Base-by-base conservation (phyloP, 2,113 vertebrate genomes). In the Alaudala cheleensis region DNA sequence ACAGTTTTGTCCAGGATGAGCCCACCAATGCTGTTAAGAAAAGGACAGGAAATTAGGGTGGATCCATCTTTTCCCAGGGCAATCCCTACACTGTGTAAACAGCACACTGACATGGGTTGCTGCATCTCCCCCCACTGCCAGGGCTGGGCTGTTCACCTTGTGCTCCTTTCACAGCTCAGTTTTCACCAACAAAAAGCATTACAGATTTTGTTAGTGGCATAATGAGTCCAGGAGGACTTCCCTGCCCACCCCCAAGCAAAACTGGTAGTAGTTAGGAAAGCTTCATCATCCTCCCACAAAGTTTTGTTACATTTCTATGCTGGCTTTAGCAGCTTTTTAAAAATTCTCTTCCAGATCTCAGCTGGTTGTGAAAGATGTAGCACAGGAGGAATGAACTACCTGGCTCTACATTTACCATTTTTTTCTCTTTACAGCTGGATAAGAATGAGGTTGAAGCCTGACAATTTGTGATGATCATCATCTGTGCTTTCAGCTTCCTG, bases 1-100 rank as follows among this genome's bases (percentile, higher is more conserved):
- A 99, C 94, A 8, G 98, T 99, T 96, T 98, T 98, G 97, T 99
- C 98, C 97, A 99, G 96, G 97, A 99, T 99, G 64, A 99, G 97
- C 7, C 99, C 99, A 22, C 99, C 99, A 14, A 99, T 95, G 94
- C 99, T 99, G 97, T 61, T 61, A 57, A 90, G 65, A 96, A 95
- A 94, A 78, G 29, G 40, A 90, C 28, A 97, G 20, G 37, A 34
- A 90, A 56, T 66, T 53, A 95, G 18, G 8, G 7, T 47, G 45
- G 40, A 85, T 37, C 17, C 67, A 10, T 85, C 37, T 69, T 42
- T 83, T 34, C 39, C 53, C 45, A 34, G 40, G 9, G 23, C 21
- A 91, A 58, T 25, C 54, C 39, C 72, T 51, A 9, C 3, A 0
- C 71, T 44, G 33, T 78, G 60, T 54, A 90, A 95, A 87, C 0